phyloP scores from a whole-genome alignment of 2,797 vertebrate genomes.

The Miichthys miiuy region DNA sequence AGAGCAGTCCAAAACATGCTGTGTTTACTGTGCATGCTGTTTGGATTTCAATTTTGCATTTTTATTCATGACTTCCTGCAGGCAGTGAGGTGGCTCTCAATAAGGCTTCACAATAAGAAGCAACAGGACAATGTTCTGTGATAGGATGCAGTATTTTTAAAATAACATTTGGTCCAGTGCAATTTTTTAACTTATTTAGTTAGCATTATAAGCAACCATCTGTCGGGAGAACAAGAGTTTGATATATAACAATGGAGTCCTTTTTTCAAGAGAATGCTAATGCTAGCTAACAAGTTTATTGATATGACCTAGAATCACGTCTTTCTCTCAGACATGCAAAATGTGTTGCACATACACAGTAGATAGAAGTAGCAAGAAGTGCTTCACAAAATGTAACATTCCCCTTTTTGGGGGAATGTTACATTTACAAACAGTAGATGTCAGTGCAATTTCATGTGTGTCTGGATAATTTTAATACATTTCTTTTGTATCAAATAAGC shows the following conservation, averaged over 20 bases:
- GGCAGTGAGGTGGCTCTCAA: conserved; percentile 9
- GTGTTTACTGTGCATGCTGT: background rate
- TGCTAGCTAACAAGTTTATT: background rate
- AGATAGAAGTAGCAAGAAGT: background rate
- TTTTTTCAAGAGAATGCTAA: background rate
- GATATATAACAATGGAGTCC: background rate
- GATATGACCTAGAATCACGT: background rate
- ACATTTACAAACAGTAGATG: no score
- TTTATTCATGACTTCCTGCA: conserved; percentile 15
- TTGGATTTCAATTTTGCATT: background rate
- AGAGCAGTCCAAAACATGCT: background rate
- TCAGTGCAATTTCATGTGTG: no score
- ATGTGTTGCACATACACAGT: background rate
- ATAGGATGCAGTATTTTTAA: background rate
- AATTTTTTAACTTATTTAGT: background rate
- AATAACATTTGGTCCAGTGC: background rate
- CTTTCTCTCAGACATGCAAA: background rate
- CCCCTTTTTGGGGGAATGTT: no score
- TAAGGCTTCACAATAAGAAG: background rate
- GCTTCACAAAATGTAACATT: no score
- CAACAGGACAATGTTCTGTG: background rate
- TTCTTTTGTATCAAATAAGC: no score
- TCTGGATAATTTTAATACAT: no score
- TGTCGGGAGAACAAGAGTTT: no score
- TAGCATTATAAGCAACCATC: background rate